Percentiles rank a stretch among this genome's conserved stretches.
Evolutionary conservation across 2,888 invertebrate species (phyloP).

Genomic region (Bombylius major): DNA sequence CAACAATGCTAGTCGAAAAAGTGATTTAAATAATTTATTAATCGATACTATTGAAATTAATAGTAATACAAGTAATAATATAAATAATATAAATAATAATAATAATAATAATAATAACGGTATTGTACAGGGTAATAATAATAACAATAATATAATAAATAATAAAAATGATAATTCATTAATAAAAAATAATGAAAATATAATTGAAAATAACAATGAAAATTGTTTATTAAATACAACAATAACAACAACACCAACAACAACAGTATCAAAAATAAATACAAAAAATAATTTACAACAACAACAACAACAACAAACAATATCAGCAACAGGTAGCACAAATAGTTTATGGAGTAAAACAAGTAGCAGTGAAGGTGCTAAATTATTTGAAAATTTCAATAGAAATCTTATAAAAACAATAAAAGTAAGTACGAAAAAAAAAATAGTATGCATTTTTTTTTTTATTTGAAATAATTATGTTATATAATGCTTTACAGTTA

Average conservation of each 20-base stretch:
- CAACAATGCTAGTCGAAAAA: slow-evolving; percentile 4
- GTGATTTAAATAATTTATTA: slow-evolving; percentile 3
- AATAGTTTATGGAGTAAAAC: slow-evolving; percentile 37
- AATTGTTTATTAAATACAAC: not conserved
- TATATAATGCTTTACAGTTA: no score
- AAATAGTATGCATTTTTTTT: no score
- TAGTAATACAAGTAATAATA: no score
- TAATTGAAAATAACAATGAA: not conserved
- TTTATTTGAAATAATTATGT: no score
- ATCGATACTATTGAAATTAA: not conserved
- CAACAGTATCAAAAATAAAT: slow-evolving; percentile 18
- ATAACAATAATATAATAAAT: not conserved
- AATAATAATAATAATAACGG: not conserved
- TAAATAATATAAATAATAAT: not conserved
- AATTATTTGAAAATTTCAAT: slow-evolving; percentile 37
- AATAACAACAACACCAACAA: not conserved
- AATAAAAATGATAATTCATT: no score
- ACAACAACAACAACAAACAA: not conserved
- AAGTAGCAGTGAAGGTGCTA: slow-evolving; percentile 35
- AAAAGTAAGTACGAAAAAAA: slow-evolving; percentile 23
- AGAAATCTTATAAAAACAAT: slow-evolving; percentile 37
- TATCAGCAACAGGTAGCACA: slow-evolving; percentile 27
- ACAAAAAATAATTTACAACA: not conserved
- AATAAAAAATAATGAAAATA: not conserved
- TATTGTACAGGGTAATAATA: slow-evolving; percentile 4